Conservation (phyloP, 2,888 invertebrate genomes). For the Xanthia togata region DNA sequence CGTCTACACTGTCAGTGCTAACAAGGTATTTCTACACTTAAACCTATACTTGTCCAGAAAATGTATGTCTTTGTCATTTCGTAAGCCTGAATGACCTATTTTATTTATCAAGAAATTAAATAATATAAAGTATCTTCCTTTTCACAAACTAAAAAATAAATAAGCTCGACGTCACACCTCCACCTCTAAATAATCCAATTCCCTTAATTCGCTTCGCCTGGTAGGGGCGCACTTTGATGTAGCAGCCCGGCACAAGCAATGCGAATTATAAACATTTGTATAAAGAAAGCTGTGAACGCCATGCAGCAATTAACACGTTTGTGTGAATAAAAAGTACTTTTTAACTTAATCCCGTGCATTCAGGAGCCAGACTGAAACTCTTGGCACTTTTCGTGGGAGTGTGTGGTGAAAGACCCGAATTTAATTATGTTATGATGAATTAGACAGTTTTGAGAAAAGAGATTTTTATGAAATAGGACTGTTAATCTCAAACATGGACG, state of each 20-base stretch:
- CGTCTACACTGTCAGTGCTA: neutral
- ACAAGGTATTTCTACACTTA: neutral
- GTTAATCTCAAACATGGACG: too few relatives aligned
- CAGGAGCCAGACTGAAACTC: constrained; percentile 50
- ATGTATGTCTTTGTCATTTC: neutral
- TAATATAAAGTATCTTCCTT: neutral
- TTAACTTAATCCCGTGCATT: constrained; percentile 37
- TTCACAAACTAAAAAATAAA: neutral
- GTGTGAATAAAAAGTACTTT: constrained; percentile 54
- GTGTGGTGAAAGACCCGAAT: constrained; percentile 13
- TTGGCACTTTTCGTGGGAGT: constrained; percentile 11
- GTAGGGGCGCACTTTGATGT: constrained; percentile 78
- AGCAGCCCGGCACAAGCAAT: constrained; percentile 74
- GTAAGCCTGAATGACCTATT: neutral
- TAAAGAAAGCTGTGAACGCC: constrained; percentile 70
- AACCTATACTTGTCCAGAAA: neutral
- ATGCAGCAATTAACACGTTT: constrained; percentile 72
- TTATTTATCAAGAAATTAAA: neutral
- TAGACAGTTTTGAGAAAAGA: neutral
- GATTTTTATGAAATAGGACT: neutral
- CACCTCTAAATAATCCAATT: constrained; percentile 15
- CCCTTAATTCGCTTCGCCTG: constrained; percentile 4
- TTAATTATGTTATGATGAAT: constrained; percentile 33
- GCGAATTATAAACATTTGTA: constrained; percentile 82
- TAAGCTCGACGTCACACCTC: neutral